These are phyloP conservation scores for Leuctra nigra DNA, from an alignment of 2,888 invertebrate genomes.

Conservation along the genomic window DNA sequence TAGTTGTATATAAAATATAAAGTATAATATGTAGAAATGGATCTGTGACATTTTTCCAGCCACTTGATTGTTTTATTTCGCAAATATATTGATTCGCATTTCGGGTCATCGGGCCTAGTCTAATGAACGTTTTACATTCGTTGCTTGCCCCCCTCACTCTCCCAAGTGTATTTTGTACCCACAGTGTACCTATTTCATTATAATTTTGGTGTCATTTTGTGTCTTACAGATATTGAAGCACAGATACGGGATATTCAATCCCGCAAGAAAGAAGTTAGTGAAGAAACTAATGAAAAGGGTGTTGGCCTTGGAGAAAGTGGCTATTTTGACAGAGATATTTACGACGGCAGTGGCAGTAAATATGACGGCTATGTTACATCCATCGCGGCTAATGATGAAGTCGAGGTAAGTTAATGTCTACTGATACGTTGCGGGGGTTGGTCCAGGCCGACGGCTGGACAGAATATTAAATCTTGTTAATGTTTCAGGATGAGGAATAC, in stretches of 20 bases:
- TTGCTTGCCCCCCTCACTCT: too few relatives aligned
- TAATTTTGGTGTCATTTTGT: too few relatives aligned
- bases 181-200: too few relatives aligned
- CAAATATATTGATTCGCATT: too few relatives aligned
- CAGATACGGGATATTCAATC: conserved; percentile 87
- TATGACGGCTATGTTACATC: conserved; percentile 94
- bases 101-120: too few relatives aligned
- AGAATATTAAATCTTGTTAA: conserved; percentile 28
- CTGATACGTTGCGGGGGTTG: too few relatives aligned
- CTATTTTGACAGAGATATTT: conserved; percentile 91
- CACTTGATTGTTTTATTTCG: too few relatives aligned
- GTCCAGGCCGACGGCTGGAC: not conserved
- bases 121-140: too few relatives aligned
- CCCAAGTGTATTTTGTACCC: too few relatives aligned
- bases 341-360: conserved; percentile 74
- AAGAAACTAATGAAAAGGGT: conserved; percentile 52
- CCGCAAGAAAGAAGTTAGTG: conserved; percentile 70
- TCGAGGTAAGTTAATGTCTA: conserved; percentile 50
- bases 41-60: too few relatives aligned
- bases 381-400: conserved; percentile 94
- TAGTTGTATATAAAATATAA: too few relatives aligned
- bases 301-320: conserved; percentile 81
- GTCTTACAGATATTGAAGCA: conserved; percentile 80
- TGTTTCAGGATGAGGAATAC: conserved; percentile 81
- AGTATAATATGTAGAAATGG: too few relatives aligned